phyloP scores from a whole-genome alignment of 2,113 vertebrate genomes.

The Gila orcuttii region DNA sequence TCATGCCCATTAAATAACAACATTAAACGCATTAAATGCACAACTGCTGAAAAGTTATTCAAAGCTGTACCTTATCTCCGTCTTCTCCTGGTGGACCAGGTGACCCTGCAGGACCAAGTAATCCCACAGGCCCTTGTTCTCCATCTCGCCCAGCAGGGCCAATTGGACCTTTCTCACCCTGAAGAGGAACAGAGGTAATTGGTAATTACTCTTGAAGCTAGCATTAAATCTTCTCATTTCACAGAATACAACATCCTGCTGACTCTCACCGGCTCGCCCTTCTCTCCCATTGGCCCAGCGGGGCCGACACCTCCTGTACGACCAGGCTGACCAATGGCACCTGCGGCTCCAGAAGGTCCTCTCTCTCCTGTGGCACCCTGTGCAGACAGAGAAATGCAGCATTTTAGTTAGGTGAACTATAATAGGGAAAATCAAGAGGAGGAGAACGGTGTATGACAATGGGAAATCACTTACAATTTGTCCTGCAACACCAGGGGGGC shows the following conservation, averaged over 20 bases:
- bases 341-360: conserved; percentile 82
- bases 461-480: conserved; percentile 76
- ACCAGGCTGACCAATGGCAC: conserved; percentile 87
- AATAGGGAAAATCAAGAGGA: not conserved
- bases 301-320: conserved; percentile 80
- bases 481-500: conserved; percentile 80
- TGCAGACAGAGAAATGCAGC: conserved; percentile 52
- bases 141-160: conserved; percentile 86
- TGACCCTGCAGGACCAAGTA: conserved; percentile 79
- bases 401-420: not conserved
- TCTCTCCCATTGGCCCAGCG: conserved; percentile 85
- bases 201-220: conserved; percentile 40
- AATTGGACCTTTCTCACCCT: conserved; percentile 87
- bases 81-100: conserved; percentile 85
- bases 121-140: conserved; percentile 78
- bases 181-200: conserved; percentile 49
- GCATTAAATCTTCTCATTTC: conserved; percentile 47
- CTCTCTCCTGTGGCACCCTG: conserved; percentile 88
- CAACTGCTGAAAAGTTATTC: not conserved
- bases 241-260: conserved; percentile 19
- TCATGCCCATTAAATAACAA: not conserved
- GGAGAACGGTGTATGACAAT: not conserved
- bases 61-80: conserved; percentile 84
- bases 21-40: not conserved
- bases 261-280: conserved; percentile 85